These are phyloP conservation scores for Nibea coibor DNA, from an alignment of 2,113 vertebrate species.

Conservation along the genomic window DNA sequence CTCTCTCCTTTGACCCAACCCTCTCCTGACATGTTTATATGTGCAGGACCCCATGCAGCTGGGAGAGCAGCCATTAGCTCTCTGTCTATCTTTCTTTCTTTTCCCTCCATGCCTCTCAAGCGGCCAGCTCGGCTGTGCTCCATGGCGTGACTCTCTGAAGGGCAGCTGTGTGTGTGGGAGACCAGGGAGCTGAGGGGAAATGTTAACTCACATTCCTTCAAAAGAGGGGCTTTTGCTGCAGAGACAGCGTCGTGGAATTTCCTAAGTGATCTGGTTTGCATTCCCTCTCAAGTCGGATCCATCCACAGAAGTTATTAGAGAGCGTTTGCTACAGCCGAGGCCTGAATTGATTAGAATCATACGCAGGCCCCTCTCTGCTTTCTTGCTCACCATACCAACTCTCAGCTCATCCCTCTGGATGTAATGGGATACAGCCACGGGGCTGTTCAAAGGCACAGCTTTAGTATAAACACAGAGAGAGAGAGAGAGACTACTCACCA, in stretches of 20 bases:
- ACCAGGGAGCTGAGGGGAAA: conserved; percentile 72
- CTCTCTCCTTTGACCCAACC: conserved; percentile 45
- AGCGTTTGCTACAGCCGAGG: conserved; percentile 50
- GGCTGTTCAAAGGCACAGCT: conserved; percentile 61
- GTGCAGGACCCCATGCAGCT: conserved; percentile 56
- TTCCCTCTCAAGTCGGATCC: conserved; percentile 72
- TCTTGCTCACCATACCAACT: conserved; percentile 42
- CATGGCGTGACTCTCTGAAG: conserved; percentile 68
- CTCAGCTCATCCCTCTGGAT: conserved; percentile 55
- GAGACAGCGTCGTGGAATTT: conserved; percentile 70
- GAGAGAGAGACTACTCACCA: conserved; percentile 9
- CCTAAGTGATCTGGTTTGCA: conserved; percentile 77
- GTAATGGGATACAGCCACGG: conserved; percentile 66
- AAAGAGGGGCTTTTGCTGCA: conserved; percentile 72
- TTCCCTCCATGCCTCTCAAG: conserved; percentile 30
- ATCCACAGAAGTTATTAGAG: conserved; percentile 70
- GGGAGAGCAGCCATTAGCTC: conserved; percentile 61
- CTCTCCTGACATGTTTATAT: conserved; percentile 62
- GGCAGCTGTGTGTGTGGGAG: conserved; percentile 77
- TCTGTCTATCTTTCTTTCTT: conserved; percentile 29
- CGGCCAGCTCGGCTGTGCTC: conserved; percentile 31
- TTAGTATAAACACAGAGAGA: conserved; percentile 49
- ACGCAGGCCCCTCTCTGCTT: conserved; percentile 45
- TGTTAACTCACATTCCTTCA: conserved; percentile 79
- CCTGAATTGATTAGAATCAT: conserved; percentile 75